phyloP scores from a whole-genome alignment of 2,888 invertebrate species.

The Agrypnus murinus region DNA sequence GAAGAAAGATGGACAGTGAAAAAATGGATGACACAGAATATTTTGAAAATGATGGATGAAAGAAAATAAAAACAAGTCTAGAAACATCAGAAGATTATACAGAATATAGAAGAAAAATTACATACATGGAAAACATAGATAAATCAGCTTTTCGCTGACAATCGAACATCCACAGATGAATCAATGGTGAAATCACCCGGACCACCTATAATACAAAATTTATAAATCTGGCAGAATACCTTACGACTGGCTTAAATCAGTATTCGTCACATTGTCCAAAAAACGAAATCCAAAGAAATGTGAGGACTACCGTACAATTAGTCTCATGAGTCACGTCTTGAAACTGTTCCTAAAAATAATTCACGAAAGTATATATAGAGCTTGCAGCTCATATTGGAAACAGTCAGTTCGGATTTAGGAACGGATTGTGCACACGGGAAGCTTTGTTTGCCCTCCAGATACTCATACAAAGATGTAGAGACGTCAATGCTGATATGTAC shows the following conservation, averaged over 20 bases:
- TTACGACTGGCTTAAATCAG: not conserved
- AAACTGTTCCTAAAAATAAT: no score
- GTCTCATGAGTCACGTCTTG: not conserved
- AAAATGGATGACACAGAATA: not conserved
- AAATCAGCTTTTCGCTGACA: constrained; percentile 7
- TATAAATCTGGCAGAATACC: not conserved
- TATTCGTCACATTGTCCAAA: not conserved
- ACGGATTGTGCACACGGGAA: constrained; percentile 20
- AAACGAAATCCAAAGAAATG: not conserved
- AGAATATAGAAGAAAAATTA: constrained; percentile 6
- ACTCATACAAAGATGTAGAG: constrained; percentile 1
- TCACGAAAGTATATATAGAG: no score
- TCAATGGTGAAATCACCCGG: not conserved
- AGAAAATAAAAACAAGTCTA: constrained; percentile 13
- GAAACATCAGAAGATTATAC: not conserved
- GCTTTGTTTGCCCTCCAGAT: constrained; percentile 19
- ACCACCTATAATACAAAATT: constrained; percentile 1
- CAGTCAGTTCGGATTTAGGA: constrained; percentile 26
- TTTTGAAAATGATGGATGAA: not conserved
- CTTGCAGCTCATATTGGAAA: no score
- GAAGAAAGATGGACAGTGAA: not conserved
- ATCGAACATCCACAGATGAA: not conserved
- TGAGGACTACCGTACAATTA: constrained; percentile 2
- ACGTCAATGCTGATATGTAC: constrained; percentile 25
- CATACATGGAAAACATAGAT: not conserved